These are phyloP conservation scores for Cancer borealis DNA, from an alignment of 2,888 invertebrate species.

Conservation along the genomic window DNA sequence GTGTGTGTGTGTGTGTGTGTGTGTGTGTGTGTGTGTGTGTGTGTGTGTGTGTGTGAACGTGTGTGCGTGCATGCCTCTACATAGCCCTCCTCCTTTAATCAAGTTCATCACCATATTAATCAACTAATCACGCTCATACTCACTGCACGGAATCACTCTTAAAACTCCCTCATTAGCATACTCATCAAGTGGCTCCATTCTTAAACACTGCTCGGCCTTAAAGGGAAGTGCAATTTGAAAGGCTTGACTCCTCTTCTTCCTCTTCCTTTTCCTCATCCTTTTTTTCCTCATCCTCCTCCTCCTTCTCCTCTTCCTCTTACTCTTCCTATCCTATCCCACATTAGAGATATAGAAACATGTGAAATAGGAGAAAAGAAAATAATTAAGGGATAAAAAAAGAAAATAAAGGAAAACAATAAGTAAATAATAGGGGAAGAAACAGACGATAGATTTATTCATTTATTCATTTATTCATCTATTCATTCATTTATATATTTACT, in stretches of 20 bases:
- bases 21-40: slow-evolving; percentile 22
- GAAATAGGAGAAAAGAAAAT: no score
- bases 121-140: not conserved
- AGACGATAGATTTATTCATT: not conserved
- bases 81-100: not conserved
- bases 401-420: not conserved
- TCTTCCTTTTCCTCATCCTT: not conserved
- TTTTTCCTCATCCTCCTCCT: slow-evolving; percentile 26
- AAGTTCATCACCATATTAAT: slow-evolving; percentile 24
- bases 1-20: slow-evolving; percentile 7
- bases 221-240: no score
- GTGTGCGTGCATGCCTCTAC: not conserved
- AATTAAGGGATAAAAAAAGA: not conserved
- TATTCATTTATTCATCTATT: no score
- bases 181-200: not conserved
- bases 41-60: not conserved
- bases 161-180: not conserved
- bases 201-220: not conserved
- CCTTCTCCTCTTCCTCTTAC: no score
- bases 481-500: not conserved
- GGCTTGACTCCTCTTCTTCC: not conserved
- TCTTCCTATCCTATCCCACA: not conserved
- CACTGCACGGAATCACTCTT: not conserved
- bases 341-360: no score
- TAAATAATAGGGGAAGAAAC: not conserved